These are phyloP conservation scores for Pheosia gnoma DNA, from an alignment of 2,888 invertebrate genomes.

Conservation along the genomic window DNA sequence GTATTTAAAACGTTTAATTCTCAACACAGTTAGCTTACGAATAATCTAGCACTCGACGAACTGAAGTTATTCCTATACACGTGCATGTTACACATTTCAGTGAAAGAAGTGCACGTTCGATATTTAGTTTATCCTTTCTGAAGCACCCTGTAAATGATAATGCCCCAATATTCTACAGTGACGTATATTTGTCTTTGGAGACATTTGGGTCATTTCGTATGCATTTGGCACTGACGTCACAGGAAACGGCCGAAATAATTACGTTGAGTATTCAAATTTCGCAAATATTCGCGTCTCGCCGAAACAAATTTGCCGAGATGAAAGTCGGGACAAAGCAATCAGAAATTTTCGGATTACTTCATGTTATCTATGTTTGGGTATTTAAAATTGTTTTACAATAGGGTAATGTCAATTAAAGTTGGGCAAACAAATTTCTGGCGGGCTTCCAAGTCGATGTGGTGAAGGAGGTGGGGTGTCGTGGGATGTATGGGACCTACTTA, in stretches of 20 bases:
- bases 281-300: constrained; percentile 23
- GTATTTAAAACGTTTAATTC: too few species aligned
- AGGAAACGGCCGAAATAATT: constrained; percentile 29
- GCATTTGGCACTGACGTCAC: constrained; percentile 40
- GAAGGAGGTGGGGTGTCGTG: constrained; percentile 34
- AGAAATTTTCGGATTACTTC: constrained; percentile 32
- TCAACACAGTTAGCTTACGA: too few species aligned
- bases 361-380: constrained; percentile 34
- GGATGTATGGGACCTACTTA: constrained; percentile 47
- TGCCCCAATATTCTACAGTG: constrained; percentile 3
- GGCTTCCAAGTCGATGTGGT: constrained; percentile 41
- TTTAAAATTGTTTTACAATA: constrained; percentile 46
- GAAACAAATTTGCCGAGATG: constrained; percentile 19
- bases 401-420: constrained; percentile 58
- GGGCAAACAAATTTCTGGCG: constrained; percentile 47
- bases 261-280: constrained; percentile 17
- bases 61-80: too few species aligned
- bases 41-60: too few species aligned
- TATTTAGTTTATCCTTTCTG: too few species aligned
- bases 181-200: constrained; percentile 28
- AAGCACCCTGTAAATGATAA: too few species aligned
- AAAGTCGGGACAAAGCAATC: constrained; percentile 32
- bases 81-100: too few species aligned
- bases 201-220: constrained; percentile 29
- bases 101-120: too few species aligned